Evolutionary conservation across 2,888 invertebrate species (phyloP), one percentile per base, ranked within the genome.

Genomic region (Epistrophe eligans): DNA sequence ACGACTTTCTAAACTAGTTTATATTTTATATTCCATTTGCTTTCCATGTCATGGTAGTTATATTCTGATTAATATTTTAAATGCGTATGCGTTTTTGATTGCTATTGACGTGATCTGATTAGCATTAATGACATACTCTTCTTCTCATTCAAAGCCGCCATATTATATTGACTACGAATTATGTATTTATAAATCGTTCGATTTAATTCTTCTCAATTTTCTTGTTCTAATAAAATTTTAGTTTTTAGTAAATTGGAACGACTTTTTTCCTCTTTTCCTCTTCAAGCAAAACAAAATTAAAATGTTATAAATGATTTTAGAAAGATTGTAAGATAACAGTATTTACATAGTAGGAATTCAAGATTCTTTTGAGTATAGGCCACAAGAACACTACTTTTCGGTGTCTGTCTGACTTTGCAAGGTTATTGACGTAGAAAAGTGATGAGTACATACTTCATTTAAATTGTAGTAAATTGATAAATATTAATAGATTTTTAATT

Each of bases 1-100:
- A 24, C 73, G 50, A 84, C 84, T 84, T 84, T 84, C 84, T 84
- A 81, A 84, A 81, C 84, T 67, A 38, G 84, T 81, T 84, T 71
- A 35, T 11, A 19, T 43, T 62, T 32, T 35, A 52, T 40, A 1
- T 60, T 71, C 19, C 9, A 9, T 74, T 74, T 62, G 40, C 15
- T 32, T 62, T 28, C 8, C 50, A 10, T 60, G 60, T 60, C 48
- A 62, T 19, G 19, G 32, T 35, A 35, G 35, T 0, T 35, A 35
- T 48, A 28, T 15, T 40, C 24, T 55, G 67, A 62, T 84, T 76
- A 50, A 50, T 62, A 74, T 57, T 60, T 70, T 0, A 55, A 57
- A 72, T 72, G 55, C 32, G 57, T 15, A 45, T 11, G 17, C 19
- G n/a, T 15, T n/a, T 73, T 15, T 28, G 40, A 48, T 67, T 38